Conservation (phyloP, 2,113 vertebrate species). For the Nipponia nippon region DNA sequence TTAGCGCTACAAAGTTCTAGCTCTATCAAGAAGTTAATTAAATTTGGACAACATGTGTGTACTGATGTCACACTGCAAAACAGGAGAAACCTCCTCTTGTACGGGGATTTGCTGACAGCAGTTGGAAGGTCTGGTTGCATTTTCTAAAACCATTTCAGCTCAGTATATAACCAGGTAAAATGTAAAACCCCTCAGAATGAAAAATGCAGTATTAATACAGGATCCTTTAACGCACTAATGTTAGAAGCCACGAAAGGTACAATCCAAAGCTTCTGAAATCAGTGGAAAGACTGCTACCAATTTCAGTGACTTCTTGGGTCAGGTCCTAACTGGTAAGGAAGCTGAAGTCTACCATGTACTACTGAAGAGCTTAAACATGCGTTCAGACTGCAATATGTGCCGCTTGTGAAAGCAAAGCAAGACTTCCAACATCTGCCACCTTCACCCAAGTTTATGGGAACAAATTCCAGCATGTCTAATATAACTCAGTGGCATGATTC, state of each 20-base stretch:
- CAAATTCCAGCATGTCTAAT: background rate
- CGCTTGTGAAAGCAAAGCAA: background rate
- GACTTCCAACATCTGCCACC: background rate
- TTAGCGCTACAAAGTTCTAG: background rate
- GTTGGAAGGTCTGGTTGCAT: conserved; percentile 38
- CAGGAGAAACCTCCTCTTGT: background rate
- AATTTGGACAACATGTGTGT: background rate
- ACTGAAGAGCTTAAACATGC: background rate
- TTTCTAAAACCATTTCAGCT: conserved; percentile 42
- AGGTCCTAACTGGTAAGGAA: background rate
- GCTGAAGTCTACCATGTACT: background rate
- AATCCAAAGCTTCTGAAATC: background rate
- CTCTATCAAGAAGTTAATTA: background rate
- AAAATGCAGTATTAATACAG: background rate
- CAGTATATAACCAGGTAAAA: background rate
- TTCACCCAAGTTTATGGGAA: background rate
- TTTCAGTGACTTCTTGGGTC: background rate
- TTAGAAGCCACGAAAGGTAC: background rate
- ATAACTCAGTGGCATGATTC: background rate
- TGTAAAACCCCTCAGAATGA: background rate
- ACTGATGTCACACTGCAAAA: background rate
- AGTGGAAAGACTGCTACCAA: background rate
- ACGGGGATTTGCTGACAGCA: background rate
- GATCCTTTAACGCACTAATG: background rate
- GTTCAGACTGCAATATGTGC: background rate